These are phyloP conservation scores for Micoletzkya japonica DNA, from an alignment of 2,888 invertebrate genomes.

Conservation along the genomic window DNA sequence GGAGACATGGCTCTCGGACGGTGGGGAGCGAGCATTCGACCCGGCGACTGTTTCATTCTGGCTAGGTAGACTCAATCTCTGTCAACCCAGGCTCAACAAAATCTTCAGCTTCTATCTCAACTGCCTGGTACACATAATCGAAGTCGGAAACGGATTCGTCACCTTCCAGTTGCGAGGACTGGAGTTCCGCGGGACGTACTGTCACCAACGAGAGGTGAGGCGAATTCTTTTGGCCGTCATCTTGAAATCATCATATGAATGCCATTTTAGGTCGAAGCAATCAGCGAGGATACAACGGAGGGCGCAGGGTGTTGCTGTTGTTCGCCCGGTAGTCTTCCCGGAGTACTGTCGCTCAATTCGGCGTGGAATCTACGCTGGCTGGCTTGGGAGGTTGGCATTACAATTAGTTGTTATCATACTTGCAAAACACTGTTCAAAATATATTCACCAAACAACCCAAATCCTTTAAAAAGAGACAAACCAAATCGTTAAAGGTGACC, in stretches of 20 bases:
- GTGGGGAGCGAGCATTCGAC: constrained; percentile 87
- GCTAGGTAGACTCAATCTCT: constrained; percentile 77
- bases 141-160: constrained; percentile 92
- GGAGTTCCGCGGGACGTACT: constrained; percentile 95
- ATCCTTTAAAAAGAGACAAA: neutral
- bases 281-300: constrained; percentile 93
- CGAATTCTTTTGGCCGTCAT: neutral
- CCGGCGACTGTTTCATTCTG: constrained; percentile 96
- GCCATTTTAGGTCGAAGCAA: constrained; percentile 81
- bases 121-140: constrained; percentile 94
- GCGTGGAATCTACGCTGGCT: constrained; percentile 83
- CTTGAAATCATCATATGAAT: neutral
- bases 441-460: neutral
- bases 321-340: constrained; percentile 77
- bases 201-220: constrained; percentile 83
- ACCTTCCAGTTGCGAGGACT: constrained; percentile 95
- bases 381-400: constrained; percentile 49
- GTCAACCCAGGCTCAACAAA: too few species aligned
- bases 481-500: constrained; percentile 71
- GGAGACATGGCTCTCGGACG: constrained; percentile 84
- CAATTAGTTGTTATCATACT: too few species aligned
- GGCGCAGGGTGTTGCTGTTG: constrained; percentile 91
- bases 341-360: constrained; percentile 90
- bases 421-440: neutral
- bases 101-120: constrained; percentile 83